A percentile compares a stretch with the other conserved stretches of the same genome.
phyloP scores from a whole-genome alignment of 2,797 vertebrate species.

The Intellagama lesueurii region DNA sequence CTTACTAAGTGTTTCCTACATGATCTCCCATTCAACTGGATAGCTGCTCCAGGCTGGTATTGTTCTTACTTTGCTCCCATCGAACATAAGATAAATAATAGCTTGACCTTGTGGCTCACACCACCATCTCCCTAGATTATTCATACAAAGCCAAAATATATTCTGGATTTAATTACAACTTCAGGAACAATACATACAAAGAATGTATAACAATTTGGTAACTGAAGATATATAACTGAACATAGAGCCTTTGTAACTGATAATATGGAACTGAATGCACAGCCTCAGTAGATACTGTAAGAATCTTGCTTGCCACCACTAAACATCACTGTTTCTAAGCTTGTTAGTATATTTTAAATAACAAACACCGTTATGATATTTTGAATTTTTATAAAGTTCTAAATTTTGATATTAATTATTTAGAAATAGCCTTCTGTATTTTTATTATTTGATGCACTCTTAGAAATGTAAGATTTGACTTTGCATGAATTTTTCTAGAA shows the following conservation, averaged over 20 bases:
- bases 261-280: not conserved
- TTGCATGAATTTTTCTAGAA: not conserved
- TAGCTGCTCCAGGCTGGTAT: not conserved
- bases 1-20: not conserved
- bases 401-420: not conserved
- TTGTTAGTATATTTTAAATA: conserved; percentile 32
- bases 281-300: conserved; percentile 1
- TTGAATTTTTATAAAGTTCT: too few relatives aligned
- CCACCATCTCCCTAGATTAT: not conserved
- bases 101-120: not conserved
- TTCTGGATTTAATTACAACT: not conserved
- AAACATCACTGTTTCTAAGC: not conserved
- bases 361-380: not conserved
- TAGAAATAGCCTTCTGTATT: conserved; percentile 15
- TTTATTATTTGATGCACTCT: not conserved
- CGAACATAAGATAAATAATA: not conserved
- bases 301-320: not conserved
- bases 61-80: not conserved
- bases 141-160: not conserved
- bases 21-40: not conserved
- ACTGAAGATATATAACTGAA: too few relatives aligned
- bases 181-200: too few relatives aligned
- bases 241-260: too few relatives aligned
- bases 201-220: too few relatives aligned
- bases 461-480: conserved; percentile 26